These are phyloP conservation scores for Ovis aries DNA, from an alignment of 2,113 vertebrate genomes.

Conservation along the genomic window ARS-UI_Ramb_v3.0 NC_056080.1:17081001-17081500, in stretches of 20 bases:
- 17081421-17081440: background rate
- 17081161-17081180: background rate
- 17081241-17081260: background rate
- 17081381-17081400: background rate
- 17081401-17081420: background rate
- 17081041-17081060: background rate
- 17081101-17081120: background rate
- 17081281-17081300: background rate
- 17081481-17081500: background rate
- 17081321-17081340: background rate
- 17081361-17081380: background rate
- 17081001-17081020: background rate
- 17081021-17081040: background rate
- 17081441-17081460: background rate
- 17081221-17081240: background rate
- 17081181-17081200: background rate
- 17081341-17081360: background rate
- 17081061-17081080: background rate
- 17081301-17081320: background rate
- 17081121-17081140: background rate
- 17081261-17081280: background rate
- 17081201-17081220: slow-evolving; percentile 5
- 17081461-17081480: background rate
- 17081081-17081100: background rate
- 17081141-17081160: background rate